These are phyloP conservation scores for Drosophila neotestacea DNA, from an alignment of 2,888 invertebrate species.

Conservation along the genomic window DNA sequence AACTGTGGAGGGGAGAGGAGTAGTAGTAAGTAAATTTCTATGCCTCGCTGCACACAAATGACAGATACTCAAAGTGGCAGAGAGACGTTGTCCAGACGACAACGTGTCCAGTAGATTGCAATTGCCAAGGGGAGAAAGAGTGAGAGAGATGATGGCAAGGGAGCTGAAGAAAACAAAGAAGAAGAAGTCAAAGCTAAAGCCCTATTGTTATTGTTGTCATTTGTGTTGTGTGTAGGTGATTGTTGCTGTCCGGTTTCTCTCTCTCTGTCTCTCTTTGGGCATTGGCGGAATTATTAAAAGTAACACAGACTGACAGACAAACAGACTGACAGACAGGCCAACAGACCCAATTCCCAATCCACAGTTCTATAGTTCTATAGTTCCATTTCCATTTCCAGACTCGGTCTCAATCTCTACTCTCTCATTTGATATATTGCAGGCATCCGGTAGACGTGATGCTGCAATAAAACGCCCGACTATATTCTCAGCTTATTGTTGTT, in stretches of 20 bases:
- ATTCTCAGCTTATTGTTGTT: constrained; percentile 48
- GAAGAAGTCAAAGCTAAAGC: constrained; percentile 9
- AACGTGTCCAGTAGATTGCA: constrained; percentile 63
- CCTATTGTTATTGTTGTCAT: constrained; percentile 75
- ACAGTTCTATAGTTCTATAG: constrained; percentile 16
- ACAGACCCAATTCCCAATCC: constrained; percentile 46
- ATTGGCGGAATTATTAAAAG: constrained; percentile 75
- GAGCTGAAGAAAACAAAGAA: background rate
- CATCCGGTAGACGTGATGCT: constrained; percentile 81
- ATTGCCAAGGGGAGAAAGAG: constrained; percentile 48
- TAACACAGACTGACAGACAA: constrained; percentile 35
- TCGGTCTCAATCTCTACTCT: constrained; percentile 32
- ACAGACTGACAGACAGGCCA: constrained; percentile 13
- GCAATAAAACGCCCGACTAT: constrained; percentile 70
- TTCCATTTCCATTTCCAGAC: background rate
- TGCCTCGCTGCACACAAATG: constrained; percentile 78
- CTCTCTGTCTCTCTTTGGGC: constrained; percentile 30
- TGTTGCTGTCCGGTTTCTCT: constrained; percentile 28
- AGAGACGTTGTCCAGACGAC: constrained; percentile 37
- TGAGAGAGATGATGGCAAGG: too few relatives aligned
- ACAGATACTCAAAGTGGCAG: constrained; percentile 42
- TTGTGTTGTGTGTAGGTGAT: constrained; percentile 67
- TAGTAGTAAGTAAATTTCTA: constrained; percentile 64
- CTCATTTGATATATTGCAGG: constrained; percentile 74
- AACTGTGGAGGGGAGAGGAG: background rate